phyloP scores from a whole-genome alignment of 2,888 invertebrate genomes.

The Drosophila pseudotalamancana region DNA sequence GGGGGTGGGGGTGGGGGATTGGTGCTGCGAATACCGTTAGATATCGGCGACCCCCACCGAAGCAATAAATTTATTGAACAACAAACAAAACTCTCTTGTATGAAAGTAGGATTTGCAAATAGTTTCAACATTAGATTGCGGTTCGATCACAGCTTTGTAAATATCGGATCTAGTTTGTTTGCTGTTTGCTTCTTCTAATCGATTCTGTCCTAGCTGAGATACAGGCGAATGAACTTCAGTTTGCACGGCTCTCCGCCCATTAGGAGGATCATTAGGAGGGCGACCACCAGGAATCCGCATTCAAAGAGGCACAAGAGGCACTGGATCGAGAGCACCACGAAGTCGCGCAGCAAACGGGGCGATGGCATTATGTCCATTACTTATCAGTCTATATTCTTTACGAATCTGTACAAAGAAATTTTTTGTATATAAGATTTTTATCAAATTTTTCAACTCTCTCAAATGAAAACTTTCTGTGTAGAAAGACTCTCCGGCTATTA shows the following conservation, averaged over 20 bases:
- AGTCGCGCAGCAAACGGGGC: background rate
- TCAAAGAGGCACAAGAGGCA: background rate
- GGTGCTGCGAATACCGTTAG: too few species aligned
- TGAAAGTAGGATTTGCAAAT: background rate
- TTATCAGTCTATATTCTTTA: background rate
- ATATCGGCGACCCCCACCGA: too few species aligned
- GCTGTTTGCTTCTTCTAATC: too few species aligned
- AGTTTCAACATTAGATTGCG: too few species aligned
- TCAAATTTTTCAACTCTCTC: background rate
- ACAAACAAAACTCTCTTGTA: background rate
- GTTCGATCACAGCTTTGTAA: too few species aligned
- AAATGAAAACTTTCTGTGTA: background rate
- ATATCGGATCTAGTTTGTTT: too few species aligned
- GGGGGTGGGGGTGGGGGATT: background rate
- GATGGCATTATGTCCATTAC: background rate
- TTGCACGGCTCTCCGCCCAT: background rate
- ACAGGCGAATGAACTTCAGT: constrained; percentile 1
- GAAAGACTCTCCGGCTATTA: too few species aligned
- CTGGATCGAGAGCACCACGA: background rate
- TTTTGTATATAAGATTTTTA: background rate
- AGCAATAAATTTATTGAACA: background rate
- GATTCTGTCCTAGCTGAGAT: background rate
- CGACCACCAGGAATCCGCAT: background rate
- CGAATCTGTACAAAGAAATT: background rate
- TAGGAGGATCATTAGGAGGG: background rate